A percentile compares a stretch with the other conserved stretches of the same genome.
These are phyloP conservation scores for Tachina fera DNA, from an alignment of 2,888 invertebrate species.

Conservation along the genomic window DNA sequence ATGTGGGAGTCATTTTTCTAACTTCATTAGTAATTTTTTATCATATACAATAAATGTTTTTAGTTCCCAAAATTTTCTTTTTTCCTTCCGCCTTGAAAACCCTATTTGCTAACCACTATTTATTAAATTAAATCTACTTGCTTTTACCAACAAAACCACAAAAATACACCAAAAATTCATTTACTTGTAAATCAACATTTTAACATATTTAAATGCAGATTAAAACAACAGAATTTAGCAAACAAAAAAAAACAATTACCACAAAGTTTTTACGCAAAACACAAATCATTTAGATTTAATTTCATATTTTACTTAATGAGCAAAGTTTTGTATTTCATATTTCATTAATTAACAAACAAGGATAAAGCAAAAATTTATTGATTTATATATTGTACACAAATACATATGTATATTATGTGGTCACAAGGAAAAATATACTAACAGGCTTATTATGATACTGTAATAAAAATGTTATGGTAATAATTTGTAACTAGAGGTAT, in stretches of 20 bases:
- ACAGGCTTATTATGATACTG: too few species aligned
- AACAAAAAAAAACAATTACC: too few species aligned
- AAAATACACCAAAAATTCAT: neutral
- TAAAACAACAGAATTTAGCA: neutral
- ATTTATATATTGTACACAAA: too few species aligned
- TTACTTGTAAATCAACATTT: neutral
- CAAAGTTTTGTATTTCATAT: neutral
- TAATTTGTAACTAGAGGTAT: too few species aligned
- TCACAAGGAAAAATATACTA: too few species aligned
- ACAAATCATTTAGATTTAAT: neutral
- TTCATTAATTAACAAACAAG: neutral
- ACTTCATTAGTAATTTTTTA: too few species aligned
- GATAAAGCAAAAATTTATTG: neutral
- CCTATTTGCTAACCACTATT: neutral
- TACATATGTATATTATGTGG: too few species aligned
- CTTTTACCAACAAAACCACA: conserved; percentile 2
- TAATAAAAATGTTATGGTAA: too few species aligned
- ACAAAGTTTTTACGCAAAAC: neutral
- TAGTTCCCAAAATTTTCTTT: neutral
- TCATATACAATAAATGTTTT: neutral
- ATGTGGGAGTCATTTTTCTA: too few species aligned
- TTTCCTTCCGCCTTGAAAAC: too few species aligned
- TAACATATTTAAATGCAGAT: conserved; percentile 2
- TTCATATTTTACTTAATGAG: conserved; percentile 6
- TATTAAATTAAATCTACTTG: conserved; percentile 1